Evolutionary conservation across 64 coral and sea anemone genomes (phyloP).

Genomic region (Actinia equina): DNA sequence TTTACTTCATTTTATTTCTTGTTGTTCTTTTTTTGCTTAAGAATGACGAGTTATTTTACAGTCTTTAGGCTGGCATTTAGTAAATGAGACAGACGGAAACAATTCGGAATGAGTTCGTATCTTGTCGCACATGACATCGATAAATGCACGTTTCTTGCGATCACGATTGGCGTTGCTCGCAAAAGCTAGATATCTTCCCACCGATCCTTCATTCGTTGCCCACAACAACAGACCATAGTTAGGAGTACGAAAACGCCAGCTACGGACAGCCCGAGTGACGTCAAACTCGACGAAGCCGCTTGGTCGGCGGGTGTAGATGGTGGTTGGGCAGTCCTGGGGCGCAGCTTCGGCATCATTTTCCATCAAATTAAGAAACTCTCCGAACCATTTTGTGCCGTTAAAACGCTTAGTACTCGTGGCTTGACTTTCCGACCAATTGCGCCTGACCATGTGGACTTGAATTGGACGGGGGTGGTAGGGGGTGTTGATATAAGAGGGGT

Average conservation of each 20-base stretch:
- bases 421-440: slow-evolving; percentile 23
- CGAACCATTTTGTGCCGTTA: not conserved
- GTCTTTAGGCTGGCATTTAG: too few species aligned
- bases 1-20: too few species aligned
- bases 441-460: slow-evolving; percentile 33
- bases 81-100: too few species aligned
- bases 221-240: slow-evolving; percentile 62
- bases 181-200: slow-evolving; percentile 57
- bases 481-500: not conserved
- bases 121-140: slow-evolving; percentile 44
- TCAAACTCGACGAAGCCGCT: slow-evolving; percentile 71
- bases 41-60: too few species aligned
- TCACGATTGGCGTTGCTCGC: slow-evolving; percentile 58
- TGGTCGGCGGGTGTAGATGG: slow-evolving; percentile 52
- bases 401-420: not conserved
- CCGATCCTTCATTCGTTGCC: slow-evolving; percentile 34
- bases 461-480: slow-evolving; percentile 22
- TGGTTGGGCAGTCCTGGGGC: slow-evolving; percentile 23
- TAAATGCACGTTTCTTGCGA: slow-evolving; percentile 33
- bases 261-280: slow-evolving; percentile 47
- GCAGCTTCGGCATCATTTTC: slow-evolving; percentile 38
- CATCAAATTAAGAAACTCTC: slow-evolving; percentile 34
- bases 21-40: too few species aligned
- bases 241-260: slow-evolving; percentile 25
- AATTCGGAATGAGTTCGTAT: too few species aligned